Percentiles rank a stretch among this genome's conserved stretches.
Conservation (phyloP, 2,113 vertebrate genomes). For the Hydropotes inermis region DNA sequence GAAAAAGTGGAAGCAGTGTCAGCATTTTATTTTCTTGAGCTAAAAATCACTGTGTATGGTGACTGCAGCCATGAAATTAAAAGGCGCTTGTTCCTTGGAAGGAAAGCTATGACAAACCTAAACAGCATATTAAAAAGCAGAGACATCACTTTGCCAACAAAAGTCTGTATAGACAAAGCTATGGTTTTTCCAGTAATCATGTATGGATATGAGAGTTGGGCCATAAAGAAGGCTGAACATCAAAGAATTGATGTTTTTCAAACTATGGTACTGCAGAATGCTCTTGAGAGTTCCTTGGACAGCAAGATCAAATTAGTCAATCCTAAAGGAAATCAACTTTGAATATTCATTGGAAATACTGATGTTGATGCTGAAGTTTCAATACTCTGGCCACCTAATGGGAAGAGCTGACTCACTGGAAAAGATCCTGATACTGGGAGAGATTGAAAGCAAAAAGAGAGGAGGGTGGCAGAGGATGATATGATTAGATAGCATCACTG, state of each 20-base stretch:
- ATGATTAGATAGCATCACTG: background rate
- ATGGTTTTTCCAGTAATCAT: background rate
- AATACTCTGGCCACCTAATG: background rate
- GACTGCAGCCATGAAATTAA: background rate
- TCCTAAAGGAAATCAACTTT: background rate
- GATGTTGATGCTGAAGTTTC: background rate
- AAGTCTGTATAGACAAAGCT: background rate
- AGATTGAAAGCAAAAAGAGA: too few relatives aligned
- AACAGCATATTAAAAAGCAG: background rate
- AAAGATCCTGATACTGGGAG: background rate
- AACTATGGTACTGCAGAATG: background rate
- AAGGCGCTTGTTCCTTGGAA: background rate
- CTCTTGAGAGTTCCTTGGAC: background rate
- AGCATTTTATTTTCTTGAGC: background rate
- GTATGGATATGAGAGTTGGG: background rate
- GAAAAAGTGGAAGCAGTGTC: background rate
- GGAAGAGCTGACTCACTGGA: background rate
- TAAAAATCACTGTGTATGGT: background rate
- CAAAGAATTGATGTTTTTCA: background rate
- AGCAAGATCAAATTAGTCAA: background rate
- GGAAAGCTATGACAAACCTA: background rate
- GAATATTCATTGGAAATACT: background rate
- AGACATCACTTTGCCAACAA: background rate
- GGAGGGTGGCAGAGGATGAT: background rate
- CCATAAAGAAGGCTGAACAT: background rate